Evolutionary conservation across 2,888 invertebrate genomes (phyloP).

Genomic region (Eristalinus sepulchralis): DNA sequence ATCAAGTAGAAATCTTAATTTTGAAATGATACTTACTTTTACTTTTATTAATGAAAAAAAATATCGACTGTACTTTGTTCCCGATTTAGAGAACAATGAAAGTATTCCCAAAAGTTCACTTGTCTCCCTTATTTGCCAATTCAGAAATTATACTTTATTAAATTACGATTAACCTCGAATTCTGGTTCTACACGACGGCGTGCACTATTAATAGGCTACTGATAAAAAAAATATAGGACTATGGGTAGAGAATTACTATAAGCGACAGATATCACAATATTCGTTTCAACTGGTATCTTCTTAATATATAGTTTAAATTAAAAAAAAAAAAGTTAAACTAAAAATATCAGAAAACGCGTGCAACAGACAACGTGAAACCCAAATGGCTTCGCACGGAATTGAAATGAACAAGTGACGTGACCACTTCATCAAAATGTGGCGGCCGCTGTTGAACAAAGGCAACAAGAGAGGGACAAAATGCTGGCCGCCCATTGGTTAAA

Average conservation of each 20-base stretch:
- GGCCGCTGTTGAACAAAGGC: not conserved
- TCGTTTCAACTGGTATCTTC: not conserved
- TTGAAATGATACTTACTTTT: conserved; percentile 35
- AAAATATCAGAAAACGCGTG: conserved; percentile 29
- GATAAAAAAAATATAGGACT: not conserved
- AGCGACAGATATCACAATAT: conserved; percentile 26
- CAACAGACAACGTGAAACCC: conserved; percentile 1
- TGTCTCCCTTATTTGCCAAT: not conserved
- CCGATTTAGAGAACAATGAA: conserved; percentile 17
- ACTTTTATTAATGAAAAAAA: conserved; percentile 50
- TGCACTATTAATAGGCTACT: not conserved
- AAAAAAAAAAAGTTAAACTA: conserved; percentile 15
- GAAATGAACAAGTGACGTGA: conserved; percentile 48
- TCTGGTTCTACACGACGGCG: not conserved
- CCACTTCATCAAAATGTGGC: conserved; percentile 38
- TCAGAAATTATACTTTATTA: conserved; percentile 27
- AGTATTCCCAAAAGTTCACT: conserved; percentile 8
- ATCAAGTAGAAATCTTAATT: not conserved
- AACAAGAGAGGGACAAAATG: not conserved
- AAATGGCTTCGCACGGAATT: conserved; percentile 26
- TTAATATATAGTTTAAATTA: conserved; percentile 18
- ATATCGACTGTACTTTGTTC: conserved; percentile 11
- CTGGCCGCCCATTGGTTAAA: not conserved
- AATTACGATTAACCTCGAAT: conserved; percentile 39
- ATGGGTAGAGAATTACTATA: not conserved